Evolutionary conservation across 2,797 vertebrate species (phyloP).

Genomic region (Myotis planiceps): DNA sequence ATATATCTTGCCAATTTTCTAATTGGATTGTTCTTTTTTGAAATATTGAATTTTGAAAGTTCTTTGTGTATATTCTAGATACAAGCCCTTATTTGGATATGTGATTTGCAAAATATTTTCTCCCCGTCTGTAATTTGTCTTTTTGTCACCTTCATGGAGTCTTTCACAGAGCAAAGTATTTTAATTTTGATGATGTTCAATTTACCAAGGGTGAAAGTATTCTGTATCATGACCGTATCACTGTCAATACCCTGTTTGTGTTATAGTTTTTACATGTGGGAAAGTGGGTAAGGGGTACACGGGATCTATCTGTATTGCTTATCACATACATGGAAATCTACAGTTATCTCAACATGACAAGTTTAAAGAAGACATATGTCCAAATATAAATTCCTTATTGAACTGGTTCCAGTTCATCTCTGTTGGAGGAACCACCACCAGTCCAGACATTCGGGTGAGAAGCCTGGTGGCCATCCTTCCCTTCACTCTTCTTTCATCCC

Average conservation of each 20-base stretch:
- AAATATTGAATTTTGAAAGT: background rate
- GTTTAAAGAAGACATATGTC: background rate
- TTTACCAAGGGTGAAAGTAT: background rate
- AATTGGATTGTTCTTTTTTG: background rate
- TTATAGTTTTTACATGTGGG: background rate
- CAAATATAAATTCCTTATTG: background rate
- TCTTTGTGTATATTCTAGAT: background rate
- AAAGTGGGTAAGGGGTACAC: background rate
- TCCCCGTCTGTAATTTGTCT: background rate
- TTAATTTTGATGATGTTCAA: background rate
- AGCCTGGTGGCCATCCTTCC: background rate
- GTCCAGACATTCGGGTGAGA: background rate
- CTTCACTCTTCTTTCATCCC: background rate
- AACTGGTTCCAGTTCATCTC: background rate
- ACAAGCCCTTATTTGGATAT: background rate
- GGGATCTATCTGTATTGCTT: background rate
- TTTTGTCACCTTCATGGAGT: background rate
- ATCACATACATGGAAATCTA: background rate
- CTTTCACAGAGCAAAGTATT: background rate
- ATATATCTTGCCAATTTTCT: background rate
- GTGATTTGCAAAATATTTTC: background rate
- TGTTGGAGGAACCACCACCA: background rate
- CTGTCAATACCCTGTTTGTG: no score
- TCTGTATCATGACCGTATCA: background rate
- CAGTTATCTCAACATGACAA: background rate